Evolutionary conservation across 2,888 invertebrate genomes (phyloP).

Genomic region (Muscina levida): DNA sequence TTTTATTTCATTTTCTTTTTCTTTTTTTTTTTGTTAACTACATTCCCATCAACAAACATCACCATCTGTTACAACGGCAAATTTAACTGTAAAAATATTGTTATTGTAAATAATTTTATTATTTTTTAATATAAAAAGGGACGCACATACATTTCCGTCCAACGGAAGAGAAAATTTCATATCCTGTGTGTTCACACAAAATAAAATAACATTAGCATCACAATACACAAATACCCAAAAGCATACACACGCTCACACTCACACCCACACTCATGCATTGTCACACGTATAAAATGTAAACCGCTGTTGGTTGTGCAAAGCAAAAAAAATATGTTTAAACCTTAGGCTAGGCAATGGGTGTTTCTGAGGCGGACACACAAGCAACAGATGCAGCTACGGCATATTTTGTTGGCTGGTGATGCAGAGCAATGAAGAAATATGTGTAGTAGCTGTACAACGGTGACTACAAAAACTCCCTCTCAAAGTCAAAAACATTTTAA

Average conservation of each 20-base stretch:
- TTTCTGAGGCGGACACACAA: neutral
- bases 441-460: neutral
- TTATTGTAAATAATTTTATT: constrained; percentile 12
- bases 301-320: neutral
- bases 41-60: too few relatives aligned
- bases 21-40: too few relatives aligned
- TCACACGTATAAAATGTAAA: neutral
- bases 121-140: constrained; percentile 11
- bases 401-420: neutral
- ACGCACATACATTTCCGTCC: constrained; percentile 34
- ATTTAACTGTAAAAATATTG: neutral
- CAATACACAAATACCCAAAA: constrained; percentile 11
- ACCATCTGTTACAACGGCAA: neutral
- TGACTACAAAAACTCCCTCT: neutral
- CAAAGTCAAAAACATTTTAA: neutral
- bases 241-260: neutral
- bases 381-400: constrained; percentile 21
- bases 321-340: constrained; percentile 10
- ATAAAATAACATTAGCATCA: constrained; percentile 31
- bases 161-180: constrained; percentile 49
- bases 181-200: constrained; percentile 49
- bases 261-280: neutral
- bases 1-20: too few relatives aligned
- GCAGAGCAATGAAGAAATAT: neutral
- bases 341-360: neutral